These are phyloP conservation scores for Timandra comae DNA, from an alignment of 2,888 invertebrate species.

Conservation along the genomic window DNA sequence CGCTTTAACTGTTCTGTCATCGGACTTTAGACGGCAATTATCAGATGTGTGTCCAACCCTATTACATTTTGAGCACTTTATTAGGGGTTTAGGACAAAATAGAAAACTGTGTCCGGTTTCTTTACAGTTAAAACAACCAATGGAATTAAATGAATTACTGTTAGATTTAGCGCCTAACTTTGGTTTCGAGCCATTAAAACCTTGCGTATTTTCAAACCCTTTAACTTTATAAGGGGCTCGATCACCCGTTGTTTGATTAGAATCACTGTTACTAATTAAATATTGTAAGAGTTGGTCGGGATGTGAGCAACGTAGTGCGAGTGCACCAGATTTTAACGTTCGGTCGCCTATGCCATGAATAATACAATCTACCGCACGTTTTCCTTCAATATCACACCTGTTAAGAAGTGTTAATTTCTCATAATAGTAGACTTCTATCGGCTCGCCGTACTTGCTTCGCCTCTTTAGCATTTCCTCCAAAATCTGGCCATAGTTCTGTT, in stretches of 20 bases:
- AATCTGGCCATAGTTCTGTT: slow-evolving; percentile 14
- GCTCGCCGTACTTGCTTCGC: slow-evolving; percentile 9
- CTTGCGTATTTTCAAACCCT: too few relatives aligned
- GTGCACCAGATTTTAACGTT: too few relatives aligned
- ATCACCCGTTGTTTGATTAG: too few relatives aligned
- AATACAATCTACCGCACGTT: slow-evolving; percentile 14
- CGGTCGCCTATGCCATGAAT: neutral
- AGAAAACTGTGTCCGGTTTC: neutral
- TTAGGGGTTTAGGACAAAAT: neutral
- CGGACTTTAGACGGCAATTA: too few relatives aligned
- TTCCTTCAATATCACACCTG: slow-evolving; percentile 11
- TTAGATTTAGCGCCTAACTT: too few relatives aligned
- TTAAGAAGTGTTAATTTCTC: slow-evolving; percentile 17
- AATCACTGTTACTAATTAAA: too few relatives aligned
- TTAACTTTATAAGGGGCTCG: too few relatives aligned
- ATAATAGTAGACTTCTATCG: slow-evolving; percentile 15
- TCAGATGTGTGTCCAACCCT: neutral
- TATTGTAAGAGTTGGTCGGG: too few relatives aligned
- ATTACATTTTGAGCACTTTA: neutral
- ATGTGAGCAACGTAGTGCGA: too few relatives aligned
- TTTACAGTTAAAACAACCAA: neutral
- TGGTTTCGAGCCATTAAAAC: too few relatives aligned
- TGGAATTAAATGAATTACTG: too few relatives aligned
- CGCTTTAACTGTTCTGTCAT: too few relatives aligned
- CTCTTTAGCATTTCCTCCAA: slow-evolving; percentile 16